phyloP scores from a whole-genome alignment of 64 coral and sea anemone genomes.

The Pocillopora verrucosa region DNA sequence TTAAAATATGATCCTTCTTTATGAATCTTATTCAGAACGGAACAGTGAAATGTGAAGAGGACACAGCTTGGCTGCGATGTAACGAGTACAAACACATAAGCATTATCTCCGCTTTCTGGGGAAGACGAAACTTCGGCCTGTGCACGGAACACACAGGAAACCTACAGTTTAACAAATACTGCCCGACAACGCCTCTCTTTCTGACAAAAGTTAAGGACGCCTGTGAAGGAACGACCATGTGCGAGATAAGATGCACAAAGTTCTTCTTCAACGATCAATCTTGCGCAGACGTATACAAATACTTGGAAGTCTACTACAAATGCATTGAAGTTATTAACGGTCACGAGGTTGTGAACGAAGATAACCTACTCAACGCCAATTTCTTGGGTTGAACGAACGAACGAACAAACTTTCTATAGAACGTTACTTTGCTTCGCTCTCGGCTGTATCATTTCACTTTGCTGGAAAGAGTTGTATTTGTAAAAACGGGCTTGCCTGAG shows the following conservation, averaged over 20 bases:
- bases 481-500: constrained; percentile 67
- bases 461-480: constrained; percentile 64
- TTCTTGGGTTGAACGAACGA: constrained; percentile 78
- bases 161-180: constrained; percentile 81
- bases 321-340: constrained; percentile 99
- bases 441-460: constrained; percentile 78
- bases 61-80: constrained; percentile 97
- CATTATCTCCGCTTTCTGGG: constrained; percentile 99
- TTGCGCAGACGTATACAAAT: constrained; percentile 94
- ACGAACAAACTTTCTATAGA: constrained; percentile 45
- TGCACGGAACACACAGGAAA: constrained; percentile 98
- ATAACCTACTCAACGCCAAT: constrained; percentile 99
- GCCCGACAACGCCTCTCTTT: constrained; percentile 81
- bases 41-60: constrained; percentile 99
- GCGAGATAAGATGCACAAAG: constrained; percentile 97
- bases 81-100: constrained; percentile 99
- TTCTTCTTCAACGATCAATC: constrained; percentile 91
- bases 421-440: constrained; percentile 48
- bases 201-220: constrained; percentile 99
- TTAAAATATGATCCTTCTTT: neutral
- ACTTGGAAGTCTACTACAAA: constrained; percentile 99
- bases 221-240: constrained; percentile 99
- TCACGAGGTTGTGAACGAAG: constrained; percentile 97
- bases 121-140: constrained; percentile 98
- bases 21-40: constrained; percentile 71